Base-by-base conservation (phyloP, 2,113 vertebrate genomes). In the Melanotaenia duboulayi region DNA sequence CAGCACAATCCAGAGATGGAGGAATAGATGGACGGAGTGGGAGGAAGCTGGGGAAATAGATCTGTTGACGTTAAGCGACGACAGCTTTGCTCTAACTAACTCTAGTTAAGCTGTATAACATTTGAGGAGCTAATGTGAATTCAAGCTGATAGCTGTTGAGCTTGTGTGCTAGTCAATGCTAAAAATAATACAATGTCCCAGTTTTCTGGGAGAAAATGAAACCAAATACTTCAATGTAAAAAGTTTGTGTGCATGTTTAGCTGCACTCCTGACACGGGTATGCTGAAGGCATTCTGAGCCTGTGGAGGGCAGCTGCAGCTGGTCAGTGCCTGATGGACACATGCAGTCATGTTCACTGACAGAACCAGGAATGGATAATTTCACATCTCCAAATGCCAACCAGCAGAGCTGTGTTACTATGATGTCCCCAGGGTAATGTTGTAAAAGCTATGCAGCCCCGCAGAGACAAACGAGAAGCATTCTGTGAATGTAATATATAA, bases 321-420 rank as follows among this genome's bases (percentile, higher is more conserved):
- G 84, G 65, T 80, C 65, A 28, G 74, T 75, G 71, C 37, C 49
- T 75, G 77, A 82, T 60, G 77, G 84, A 86, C 85, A 84, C 72
- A 59, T 78, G 66, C 60, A 77, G 60, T 37, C 23, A 55, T 54
- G 71, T 65, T 65, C 83, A 57, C 68, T 80, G 84, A 84, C 88
- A 80, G 79, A 78, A 67, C 68, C 76, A 71, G 52, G 55, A 71
- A 77, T 44, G 81, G 71, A 78, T 78, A 61, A 76, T 80, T 77
- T 82, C 84, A 71, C 77, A 82, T 71, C 77, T 83, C 86, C 76
- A 70, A 69, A 84, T 71, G 68, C 67, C 78, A 85, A 71, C 50
- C 71, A 50, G 65, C 72, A 25, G 39, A 44, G 56, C 61, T 64
- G 54, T 66, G 74, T 49, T 83, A 77, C 65, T 80, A 58, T 17